Percentiles rank a stretch among this genome's conserved stretches.
phyloP scores from a whole-genome alignment of 2,797 vertebrate genomes.

The Diplodus puntazzo region DNA sequence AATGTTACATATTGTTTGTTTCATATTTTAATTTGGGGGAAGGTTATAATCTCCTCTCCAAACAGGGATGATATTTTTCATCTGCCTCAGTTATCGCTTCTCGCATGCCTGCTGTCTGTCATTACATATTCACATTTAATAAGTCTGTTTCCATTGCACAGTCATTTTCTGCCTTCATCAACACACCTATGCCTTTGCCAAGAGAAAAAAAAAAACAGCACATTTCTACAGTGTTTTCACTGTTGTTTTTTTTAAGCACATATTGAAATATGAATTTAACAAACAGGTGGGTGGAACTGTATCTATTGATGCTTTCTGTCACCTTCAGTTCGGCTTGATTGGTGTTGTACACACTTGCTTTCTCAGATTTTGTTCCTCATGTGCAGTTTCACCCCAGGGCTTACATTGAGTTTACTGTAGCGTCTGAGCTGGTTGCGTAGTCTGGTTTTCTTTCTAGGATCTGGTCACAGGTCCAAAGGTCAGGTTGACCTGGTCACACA shows the following conservation, averaged over 20 bases:
- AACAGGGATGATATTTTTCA: not conserved
- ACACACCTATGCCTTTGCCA: too few species aligned
- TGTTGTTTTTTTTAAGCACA: too few species aligned
- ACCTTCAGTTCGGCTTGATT: not conserved
- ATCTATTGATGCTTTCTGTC: too few species aligned
- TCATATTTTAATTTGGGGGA: not conserved
- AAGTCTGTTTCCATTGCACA: not conserved
- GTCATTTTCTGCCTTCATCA: not conserved
- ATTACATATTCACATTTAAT: not conserved
- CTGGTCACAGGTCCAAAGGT: slow-evolving; percentile 50
- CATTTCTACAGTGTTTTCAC: too few species aligned
- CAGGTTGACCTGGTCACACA: slow-evolving; percentile 50
- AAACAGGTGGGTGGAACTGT: too few species aligned
- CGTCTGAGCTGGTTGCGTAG: slow-evolving; percentile 9
- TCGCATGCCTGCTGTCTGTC: not conserved
- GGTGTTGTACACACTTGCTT: not conserved
- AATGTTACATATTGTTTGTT: not conserved
- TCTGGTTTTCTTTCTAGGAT: slow-evolving; percentile 47
- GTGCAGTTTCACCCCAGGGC: not conserved
- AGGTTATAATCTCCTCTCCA: not conserved
- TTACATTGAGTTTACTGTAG: not conserved
- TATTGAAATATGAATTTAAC: too few species aligned
- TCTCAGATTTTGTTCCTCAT: not conserved
- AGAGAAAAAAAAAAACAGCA: too few species aligned
- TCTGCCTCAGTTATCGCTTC: not conserved